These are phyloP conservation scores for Caranx ignobilis DNA, from an alignment of 2,113 vertebrate genomes.

Conservation along the genomic window DNA sequence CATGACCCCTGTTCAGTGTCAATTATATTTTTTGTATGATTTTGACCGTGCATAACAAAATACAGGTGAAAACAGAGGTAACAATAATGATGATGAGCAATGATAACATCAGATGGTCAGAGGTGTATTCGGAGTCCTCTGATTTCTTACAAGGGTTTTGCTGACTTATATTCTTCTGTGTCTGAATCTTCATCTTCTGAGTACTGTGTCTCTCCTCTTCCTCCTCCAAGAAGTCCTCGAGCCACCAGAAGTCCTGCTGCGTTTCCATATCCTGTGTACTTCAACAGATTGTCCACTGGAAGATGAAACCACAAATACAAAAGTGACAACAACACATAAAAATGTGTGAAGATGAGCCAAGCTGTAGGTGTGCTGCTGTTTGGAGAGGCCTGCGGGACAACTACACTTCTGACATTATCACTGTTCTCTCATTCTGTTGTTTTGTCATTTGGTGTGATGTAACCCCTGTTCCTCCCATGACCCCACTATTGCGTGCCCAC, in stretches of 20 bases:
- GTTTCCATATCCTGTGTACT: constrained; percentile 97
- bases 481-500: no score
- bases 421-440: neutral
- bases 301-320: constrained; percentile 25
- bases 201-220: constrained; percentile 96
- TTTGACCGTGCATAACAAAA: neutral
- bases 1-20: no score
- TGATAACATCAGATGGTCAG: neutral
- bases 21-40: no score
- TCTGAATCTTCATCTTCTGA: constrained; percentile 97
- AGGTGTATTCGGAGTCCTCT: neutral
- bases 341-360: neutral
- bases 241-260: constrained; percentile 94
- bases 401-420: neutral
- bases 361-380: neutral
- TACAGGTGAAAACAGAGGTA: no score
- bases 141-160: constrained; percentile 88
- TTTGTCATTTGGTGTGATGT: neutral
- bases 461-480: neutral
- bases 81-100: no score
- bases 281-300: constrained; percentile 95
- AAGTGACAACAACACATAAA: neutral
- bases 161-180: constrained; percentile 97
- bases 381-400: neutral
- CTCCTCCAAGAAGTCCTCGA: constrained; percentile 93